These are phyloP conservation scores for Latheticus oryzae DNA, from an alignment of 2,888 invertebrate species.

Conservation along the genomic window DNA sequence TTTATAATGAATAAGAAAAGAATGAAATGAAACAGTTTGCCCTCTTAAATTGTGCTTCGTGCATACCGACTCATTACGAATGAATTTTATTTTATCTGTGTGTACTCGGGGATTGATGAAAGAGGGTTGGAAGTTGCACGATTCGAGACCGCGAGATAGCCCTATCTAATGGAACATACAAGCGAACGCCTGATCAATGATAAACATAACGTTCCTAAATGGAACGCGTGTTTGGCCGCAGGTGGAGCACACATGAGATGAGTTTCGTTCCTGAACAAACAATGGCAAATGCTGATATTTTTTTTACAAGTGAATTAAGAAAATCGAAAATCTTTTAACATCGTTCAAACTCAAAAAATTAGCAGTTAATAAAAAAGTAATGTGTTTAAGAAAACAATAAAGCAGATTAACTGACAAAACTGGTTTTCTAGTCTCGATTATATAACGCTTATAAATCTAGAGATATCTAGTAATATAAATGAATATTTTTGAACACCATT, in stretches of 20 bases:
- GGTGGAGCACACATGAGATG: constrained; percentile 42
- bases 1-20: constrained; percentile 4
- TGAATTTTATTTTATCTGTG: constrained; percentile 16
- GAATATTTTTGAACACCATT: too few relatives aligned
- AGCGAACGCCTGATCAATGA: constrained; percentile 42
- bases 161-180: constrained; percentile 42
- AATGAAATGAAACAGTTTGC: constrained; percentile 3
- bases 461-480: too few relatives aligned
- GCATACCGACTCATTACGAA: constrained; percentile 13
- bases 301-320: background rate
- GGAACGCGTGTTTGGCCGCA: constrained; percentile 42
- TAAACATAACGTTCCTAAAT: constrained; percentile 43
- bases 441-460: too few relatives aligned
- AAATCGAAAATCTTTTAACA: too few relatives aligned
- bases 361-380: too few relatives aligned
- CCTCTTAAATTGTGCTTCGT: constrained; percentile 5
- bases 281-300: background rate
- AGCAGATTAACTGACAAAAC: too few relatives aligned
- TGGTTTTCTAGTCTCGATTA: too few relatives aligned
- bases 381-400: too few relatives aligned
- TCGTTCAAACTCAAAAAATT: too few relatives aligned
- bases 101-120: constrained; percentile 6
- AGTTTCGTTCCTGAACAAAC: constrained; percentile 2
- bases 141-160: constrained; percentile 33
- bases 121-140: constrained; percentile 6